phyloP scores from a whole-genome alignment of 2,113 vertebrate species.

The Trinectes maculatus region DNA sequence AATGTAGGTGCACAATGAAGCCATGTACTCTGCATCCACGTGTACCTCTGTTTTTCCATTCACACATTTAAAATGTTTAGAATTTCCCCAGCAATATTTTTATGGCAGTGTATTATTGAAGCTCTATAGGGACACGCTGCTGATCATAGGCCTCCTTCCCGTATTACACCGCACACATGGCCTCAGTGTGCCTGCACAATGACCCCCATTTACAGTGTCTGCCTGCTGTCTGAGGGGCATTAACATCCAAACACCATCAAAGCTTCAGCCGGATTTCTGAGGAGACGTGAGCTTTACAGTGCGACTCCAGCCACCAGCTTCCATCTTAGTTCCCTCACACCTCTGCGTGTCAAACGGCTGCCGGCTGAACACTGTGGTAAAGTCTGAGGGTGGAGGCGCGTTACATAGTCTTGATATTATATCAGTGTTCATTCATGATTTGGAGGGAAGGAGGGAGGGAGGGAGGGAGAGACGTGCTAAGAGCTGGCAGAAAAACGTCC shows the following conservation, averaged over 20 bases:
- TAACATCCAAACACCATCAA: slow-evolving; percentile 60
- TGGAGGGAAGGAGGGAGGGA: no score
- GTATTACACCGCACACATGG: slow-evolving; percentile 48
- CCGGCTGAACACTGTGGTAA: not conserved
- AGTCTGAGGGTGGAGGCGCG: slow-evolving; percentile 20
- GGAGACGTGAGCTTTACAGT: slow-evolving; percentile 56
- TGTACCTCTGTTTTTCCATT: slow-evolving; percentile 10
- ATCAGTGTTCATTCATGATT: slow-evolving; percentile 68
- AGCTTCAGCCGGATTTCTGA: slow-evolving; percentile 50
- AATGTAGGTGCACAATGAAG: not conserved
- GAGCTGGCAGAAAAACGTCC: slow-evolving; percentile 39
- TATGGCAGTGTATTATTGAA: slow-evolving; percentile 43
- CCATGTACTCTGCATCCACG: slow-evolving; percentile 4
- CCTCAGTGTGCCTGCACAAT: slow-evolving; percentile 53
- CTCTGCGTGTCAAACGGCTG: slow-evolving; percentile 36
- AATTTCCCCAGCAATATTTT: slow-evolving; percentile 34
- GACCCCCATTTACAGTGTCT: slow-evolving; percentile 60
- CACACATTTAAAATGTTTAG: slow-evolving; percentile 19
- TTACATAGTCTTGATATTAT: slow-evolving; percentile 53
- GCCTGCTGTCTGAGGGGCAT: slow-evolving; percentile 40
- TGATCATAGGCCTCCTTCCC: slow-evolving; percentile 39
- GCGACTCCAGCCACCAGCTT: slow-evolving; percentile 35
- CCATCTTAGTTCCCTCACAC: slow-evolving; percentile 37
- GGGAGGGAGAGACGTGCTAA: slow-evolving; percentile 46
- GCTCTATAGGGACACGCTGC: slow-evolving; percentile 29